Percentiles rank a stretch among this genome's conserved stretches.
Evolutionary conservation across 2,888 invertebrate genomes (phyloP).

Genomic region (Chymomyza fuscimana): DNA sequence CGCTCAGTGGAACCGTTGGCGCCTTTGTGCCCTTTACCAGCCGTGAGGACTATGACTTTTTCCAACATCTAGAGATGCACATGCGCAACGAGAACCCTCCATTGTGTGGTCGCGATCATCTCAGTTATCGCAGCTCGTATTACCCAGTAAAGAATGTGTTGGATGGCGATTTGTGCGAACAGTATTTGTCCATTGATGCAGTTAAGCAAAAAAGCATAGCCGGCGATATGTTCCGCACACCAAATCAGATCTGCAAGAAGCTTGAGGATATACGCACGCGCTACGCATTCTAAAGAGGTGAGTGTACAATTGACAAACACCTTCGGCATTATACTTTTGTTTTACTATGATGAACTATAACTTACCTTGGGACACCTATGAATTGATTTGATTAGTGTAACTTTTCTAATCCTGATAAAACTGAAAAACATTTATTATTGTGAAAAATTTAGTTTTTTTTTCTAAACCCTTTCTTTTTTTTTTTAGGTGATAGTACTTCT

Average conservation of each 20-base stretch:
- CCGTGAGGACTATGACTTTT: constrained; percentile 98
- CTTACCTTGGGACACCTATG: constrained; percentile 80
- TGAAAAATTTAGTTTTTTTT: not conserved
- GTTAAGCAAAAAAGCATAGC: constrained; percentile 97
- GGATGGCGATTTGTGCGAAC: constrained; percentile 99
- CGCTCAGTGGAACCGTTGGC: constrained; percentile 95
- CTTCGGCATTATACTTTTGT: not conserved
- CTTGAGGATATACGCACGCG: constrained; percentile 98
- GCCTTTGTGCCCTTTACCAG: constrained; percentile 96
- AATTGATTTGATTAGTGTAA: constrained; percentile 76
- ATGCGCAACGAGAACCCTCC: constrained; percentile 98
- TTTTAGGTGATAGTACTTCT: not conserved
- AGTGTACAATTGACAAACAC: constrained; percentile 14
- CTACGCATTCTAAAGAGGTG: constrained; percentile 92
- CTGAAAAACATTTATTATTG: constrained; percentile 10
- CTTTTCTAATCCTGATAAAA: constrained; percentile 38
- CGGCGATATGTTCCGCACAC: constrained; percentile 95
- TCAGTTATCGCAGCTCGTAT: constrained; percentile 97
- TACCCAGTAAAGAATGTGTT: constrained; percentile 96
- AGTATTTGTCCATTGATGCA: constrained; percentile 97
- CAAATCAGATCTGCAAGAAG: constrained; percentile 98
- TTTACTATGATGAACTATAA: constrained; percentile 61
- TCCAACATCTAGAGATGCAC: constrained; percentile 99
- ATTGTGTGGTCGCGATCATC: constrained; percentile 97
- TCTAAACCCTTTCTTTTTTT: not conserved